These are phyloP conservation scores for Telmatochromis sp. DNA, from an alignment of 2,113 vertebrate species.

Conservation along the genomic window DNA sequence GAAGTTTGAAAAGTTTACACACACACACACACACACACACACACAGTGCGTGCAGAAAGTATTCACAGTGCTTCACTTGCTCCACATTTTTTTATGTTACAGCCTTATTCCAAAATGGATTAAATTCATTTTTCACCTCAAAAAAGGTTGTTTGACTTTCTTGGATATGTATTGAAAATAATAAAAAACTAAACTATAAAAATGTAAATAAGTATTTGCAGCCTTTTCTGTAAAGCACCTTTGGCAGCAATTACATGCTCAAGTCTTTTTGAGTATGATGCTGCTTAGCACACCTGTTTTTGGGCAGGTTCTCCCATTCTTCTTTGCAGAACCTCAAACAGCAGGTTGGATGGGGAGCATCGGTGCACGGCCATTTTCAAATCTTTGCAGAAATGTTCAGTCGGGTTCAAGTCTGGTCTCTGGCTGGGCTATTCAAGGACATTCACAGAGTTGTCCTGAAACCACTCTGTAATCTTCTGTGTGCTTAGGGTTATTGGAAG, in stretches of 20 bases:
- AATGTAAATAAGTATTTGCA: not conserved
- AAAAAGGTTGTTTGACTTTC: not conserved
- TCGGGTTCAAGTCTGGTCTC: not conserved
- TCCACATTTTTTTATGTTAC: not conserved
- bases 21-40: not conserved
- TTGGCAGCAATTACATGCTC: not conserved
- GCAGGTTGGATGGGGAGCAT: not conserved
- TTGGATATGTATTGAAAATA: not conserved
- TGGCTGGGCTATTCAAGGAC: not conserved
- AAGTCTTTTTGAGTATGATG: not conserved
- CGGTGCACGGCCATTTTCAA: not conserved
- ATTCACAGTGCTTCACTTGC: not conserved
- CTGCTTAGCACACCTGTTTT: not conserved
- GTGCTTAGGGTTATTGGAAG: not conserved
- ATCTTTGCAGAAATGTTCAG: not conserved
- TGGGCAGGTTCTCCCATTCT: not conserved
- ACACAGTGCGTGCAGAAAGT: not conserved
- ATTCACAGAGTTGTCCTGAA: not conserved
- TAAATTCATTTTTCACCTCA: not conserved
- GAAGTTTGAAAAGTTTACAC: constrained; percentile 34
- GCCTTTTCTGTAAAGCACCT: not conserved
- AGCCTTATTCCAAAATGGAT: not conserved
- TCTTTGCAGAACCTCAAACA: not conserved
- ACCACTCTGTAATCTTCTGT: not conserved
- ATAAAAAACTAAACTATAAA: not conserved